Conservation (phyloP, 2,888 invertebrate genomes). For the Saturnia pavonia region DNA sequence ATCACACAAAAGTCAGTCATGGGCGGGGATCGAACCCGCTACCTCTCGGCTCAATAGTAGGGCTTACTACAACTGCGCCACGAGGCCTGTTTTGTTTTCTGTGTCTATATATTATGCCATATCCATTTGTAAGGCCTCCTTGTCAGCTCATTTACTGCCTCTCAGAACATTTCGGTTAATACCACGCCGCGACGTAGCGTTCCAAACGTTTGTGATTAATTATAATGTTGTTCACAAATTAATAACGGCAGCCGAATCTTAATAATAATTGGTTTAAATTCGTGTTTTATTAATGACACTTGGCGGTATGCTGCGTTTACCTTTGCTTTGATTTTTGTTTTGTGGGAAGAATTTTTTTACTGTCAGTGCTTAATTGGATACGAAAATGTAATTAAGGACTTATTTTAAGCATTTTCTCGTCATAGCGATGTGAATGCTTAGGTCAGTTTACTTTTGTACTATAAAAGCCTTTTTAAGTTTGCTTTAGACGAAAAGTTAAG, state of each 20-base stretch:
- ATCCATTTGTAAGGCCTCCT: constrained; percentile 34
- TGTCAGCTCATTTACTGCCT: constrained; percentile 51
- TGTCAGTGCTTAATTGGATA: not conserved
- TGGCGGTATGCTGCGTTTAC: constrained; percentile 15
- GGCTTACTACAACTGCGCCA: too few relatives aligned
- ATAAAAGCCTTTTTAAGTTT: too few relatives aligned
- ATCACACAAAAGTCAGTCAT: too few relatives aligned
- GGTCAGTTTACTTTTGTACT: too few relatives aligned
- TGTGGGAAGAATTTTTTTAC: not conserved
- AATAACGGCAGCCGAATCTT: constrained; percentile 32
- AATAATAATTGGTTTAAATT: constrained; percentile 29
- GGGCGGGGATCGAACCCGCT: too few relatives aligned
- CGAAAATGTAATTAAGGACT: too few relatives aligned
- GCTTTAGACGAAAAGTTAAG: too few relatives aligned
- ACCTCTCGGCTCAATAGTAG: too few relatives aligned
- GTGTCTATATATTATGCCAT: constrained; percentile 28
- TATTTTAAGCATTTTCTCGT: too few relatives aligned
- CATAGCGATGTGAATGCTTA: too few relatives aligned
- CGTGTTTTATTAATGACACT: constrained; percentile 24
- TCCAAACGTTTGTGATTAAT: constrained; percentile 49
- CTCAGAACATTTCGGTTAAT: constrained; percentile 50
- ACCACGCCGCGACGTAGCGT: constrained; percentile 40
- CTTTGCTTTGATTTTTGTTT: constrained; percentile 28
- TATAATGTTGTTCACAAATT: constrained; percentile 47
- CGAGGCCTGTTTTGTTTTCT: too few relatives aligned